Base-by-base conservation (phyloP, 2,113 vertebrate species). In the Laticauda laticaudata region DNA sequence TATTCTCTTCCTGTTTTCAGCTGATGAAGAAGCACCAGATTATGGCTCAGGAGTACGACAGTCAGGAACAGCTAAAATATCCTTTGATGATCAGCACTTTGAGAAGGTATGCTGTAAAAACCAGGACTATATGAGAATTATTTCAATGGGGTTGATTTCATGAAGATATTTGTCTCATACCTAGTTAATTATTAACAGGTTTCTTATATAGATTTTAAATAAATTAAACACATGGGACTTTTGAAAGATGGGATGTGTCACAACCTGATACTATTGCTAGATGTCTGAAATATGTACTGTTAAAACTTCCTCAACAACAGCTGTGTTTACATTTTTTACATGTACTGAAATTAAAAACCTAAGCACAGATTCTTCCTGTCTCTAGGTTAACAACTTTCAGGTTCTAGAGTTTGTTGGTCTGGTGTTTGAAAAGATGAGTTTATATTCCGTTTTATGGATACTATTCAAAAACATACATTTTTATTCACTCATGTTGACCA, bases 11-110 rank as follows among this genome's bases (percentile, higher is more conserved):
- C 96, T 97, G 94, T 92, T 97, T 97, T 55, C 96, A 99, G 99
- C 99, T 12, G 99, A 99, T 6, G 99, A 99, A 96, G 99, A 99
- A 97, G 99, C 99, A 88, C 99, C 99, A 0, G 99, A 99, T 95
- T 99, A 99, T 0, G 99, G 99, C 90, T 99, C 99, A 0, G 99
- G 99, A 0, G 99, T 99, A 89, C 97, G 99, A 90, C 99, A 99
- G 92, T 99, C 99, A 0, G 99, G 99, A 91, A 99, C 98, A 0
- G 99, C 99, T 95, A 99, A 98, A 94, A 99, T 99, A 95, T 99
- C 99, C 57, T 99, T 99, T 6, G 99, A 99, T 0, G 99, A 99
- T 94, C 98, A 99, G 96, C 99, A 99, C 92, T 99, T 99, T 90
- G 99, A 99, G 95, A 99, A 99, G 99, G 99, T 99, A 97, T 3